Base-by-base conservation (phyloP, 2,797 vertebrate species). In the Eutrigla gurnardus region DNA sequence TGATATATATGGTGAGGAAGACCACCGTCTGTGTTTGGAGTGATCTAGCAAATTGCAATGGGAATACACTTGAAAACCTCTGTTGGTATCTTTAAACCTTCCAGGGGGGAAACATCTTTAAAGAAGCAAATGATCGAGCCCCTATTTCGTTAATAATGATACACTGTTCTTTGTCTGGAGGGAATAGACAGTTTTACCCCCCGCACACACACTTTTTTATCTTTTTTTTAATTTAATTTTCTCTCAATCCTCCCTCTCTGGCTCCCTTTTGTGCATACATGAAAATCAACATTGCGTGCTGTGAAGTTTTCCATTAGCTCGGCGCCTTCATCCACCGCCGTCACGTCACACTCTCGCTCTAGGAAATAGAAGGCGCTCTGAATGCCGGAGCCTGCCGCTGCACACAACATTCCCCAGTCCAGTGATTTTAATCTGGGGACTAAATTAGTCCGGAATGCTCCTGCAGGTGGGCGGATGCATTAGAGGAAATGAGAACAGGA, bases 401-500 rank as follows among this genome's bases (percentile, higher is more conserved):
- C 70, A 63, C 72, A 80, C 76, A 84, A 65, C 89, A 78, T 86
- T 90, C 76, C 75, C 86, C 90, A 92, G 74, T 68, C 90, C 81
- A 86, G 63, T 87, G 88, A 73, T 86, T 93, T 94, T 92, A 92
- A 94, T 94, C 88, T 87, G 77, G 80, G 76, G 76, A 76, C 77
- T 87, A 90, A 89, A 91, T 92, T 78, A 91, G 88, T 90, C 81
- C 63, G 73, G 82, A 85, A 84, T 63, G 83, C 79, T 52, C n/a
- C 78, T 75, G 75, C 75, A 86, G 83, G 82, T 82, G 80, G 71
- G 70, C 66, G 54, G 75, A 83, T 71, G 78, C 77, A 39, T 45
- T 69, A 49, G 71, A 79, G 69, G 43, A 67, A 84, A 83, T 81
- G 70, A 84, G 80, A 80, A 57, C 25, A 50, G 81, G 63, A 78